These are phyloP conservation scores for Otolemur crassicaudatus DNA, from an alignment of 2,797 vertebrate genomes.

Conservation along the genomic window DNA sequence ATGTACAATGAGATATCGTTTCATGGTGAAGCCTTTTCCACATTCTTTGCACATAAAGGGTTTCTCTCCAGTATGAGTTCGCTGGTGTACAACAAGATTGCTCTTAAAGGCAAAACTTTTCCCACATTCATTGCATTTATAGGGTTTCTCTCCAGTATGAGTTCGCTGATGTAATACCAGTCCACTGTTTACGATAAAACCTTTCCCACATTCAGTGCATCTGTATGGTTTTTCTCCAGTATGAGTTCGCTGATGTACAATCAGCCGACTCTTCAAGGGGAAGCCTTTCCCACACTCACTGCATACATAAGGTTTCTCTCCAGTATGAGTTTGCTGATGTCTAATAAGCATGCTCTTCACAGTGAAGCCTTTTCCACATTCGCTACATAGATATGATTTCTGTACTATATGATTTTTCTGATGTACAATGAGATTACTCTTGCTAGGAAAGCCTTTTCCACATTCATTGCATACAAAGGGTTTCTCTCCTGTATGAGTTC, in stretches of 20 bases:
- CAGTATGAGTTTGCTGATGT: slow-evolving; percentile 72
- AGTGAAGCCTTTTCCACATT: slow-evolving; percentile 70
- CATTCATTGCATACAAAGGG: slow-evolving; percentile 70
- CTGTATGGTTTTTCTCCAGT: slow-evolving; percentile 74
- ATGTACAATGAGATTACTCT: slow-evolving; percentile 62
- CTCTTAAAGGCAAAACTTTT: slow-evolving; percentile 72
- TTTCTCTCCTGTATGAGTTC: slow-evolving; percentile 80
- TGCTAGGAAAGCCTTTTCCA: slow-evolving; percentile 70
- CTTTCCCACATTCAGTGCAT: slow-evolving; percentile 75
- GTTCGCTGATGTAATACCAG: slow-evolving; percentile 76
- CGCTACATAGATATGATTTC: slow-evolving; percentile 53
- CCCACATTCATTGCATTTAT: slow-evolving; percentile 63
- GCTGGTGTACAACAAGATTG: slow-evolving; percentile 69
- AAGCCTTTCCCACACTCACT: slow-evolving; percentile 73
- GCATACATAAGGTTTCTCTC: slow-evolving; percentile 70
- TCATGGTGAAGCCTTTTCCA: slow-evolving; percentile 77
- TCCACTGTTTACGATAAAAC: slow-evolving; percentile 69
- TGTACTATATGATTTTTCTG: slow-evolving; percentile 66
- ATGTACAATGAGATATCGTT: slow-evolving; percentile 71
- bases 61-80: slow-evolving; percentile 73
- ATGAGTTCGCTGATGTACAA: slow-evolving; percentile 65
- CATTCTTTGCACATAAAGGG: slow-evolving; percentile 70
- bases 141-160: slow-evolving; percentile 80
- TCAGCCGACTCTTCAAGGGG: slow-evolving; percentile 66
- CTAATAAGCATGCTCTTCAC: slow-evolving; percentile 64